Evolutionary conservation across 1,140 invertebrate genomes (phyloP), one percentile per base, ranked within the genome.

Genomic region (Diploscapter pachys): DNA sequence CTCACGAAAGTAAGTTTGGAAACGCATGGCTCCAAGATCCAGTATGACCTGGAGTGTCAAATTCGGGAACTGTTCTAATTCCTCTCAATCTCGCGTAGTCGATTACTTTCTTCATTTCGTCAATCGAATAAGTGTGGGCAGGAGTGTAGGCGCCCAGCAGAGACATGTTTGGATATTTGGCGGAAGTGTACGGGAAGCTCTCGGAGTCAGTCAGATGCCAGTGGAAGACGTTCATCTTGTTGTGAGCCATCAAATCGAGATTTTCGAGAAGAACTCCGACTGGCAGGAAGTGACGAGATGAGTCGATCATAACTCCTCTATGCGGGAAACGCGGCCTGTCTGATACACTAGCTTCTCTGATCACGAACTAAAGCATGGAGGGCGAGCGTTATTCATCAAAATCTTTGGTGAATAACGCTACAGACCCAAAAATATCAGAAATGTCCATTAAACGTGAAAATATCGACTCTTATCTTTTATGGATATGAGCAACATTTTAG

Each of bases 121-220:
- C 73, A 56, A 85, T 79, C 5, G 79, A 81, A 71, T 88, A 88
- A 6, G 82, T 64, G 64, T 87, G 85, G 11, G 76, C 75, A 6
- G 79, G 80, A 67, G 76, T 79, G 75, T 85, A 86, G 13, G 86
- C 84, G 48, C 83, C 86, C 80, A 81, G n/a, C 2, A 67, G 31
- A 31, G 73, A 59, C 71, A 89, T 81, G 49, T 87, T 86, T 2
- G 93, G 93, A 87, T 91, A 96, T 56, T 81, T 87, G 66, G 82
- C 85, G 80, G 92, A 94, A 71, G 91, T 87, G 84, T 92, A 96
- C 0, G 94, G 93, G 86, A 96, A 96, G 78, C 92, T 92, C 78
- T 93, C 91, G 84, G 95, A 93, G 85, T 96, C 94, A 0, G 92
- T 91, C 49, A 96, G 92, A 85, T 96, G 94, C 94, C 94, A 96